phyloP scores from a whole-genome alignment of 2,797 vertebrate genomes.

The Masticophis lateralis region DNA sequence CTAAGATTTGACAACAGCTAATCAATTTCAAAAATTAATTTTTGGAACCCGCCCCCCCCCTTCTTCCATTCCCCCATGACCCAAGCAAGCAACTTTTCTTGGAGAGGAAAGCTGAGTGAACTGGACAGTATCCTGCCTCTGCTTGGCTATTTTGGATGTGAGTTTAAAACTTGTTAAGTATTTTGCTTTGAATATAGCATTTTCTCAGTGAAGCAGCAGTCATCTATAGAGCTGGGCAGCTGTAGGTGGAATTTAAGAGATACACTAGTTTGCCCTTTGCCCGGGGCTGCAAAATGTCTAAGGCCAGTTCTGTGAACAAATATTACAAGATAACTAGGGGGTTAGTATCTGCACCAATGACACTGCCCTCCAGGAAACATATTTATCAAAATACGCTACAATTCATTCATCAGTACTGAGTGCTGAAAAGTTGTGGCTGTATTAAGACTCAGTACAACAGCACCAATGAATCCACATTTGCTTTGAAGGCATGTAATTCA shows the following conservation, averaged over 20 bases:
- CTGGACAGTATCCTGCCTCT: not conserved
- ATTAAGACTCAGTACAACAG: constrained; percentile 54
- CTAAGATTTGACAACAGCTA: not conserved
- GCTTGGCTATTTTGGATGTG: not conserved
- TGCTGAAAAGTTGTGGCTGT: constrained; percentile 33
- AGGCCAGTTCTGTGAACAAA: constrained; percentile 27
- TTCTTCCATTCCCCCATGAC: not conserved
- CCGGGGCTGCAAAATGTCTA: not conserved
- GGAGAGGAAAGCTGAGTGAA: not conserved
- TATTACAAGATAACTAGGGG: constrained; percentile 47
- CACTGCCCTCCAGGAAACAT: constrained; percentile 47
- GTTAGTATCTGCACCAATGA: constrained; percentile 21
- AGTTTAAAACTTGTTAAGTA: not conserved
- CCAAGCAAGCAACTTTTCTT: not conserved
- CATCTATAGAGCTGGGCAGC: not conserved
- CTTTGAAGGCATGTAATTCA: constrained; percentile 60
- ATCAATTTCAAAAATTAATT: not conserved
- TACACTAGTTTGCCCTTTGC: not conserved
- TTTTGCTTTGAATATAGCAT: not conserved
- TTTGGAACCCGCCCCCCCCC: not conserved
- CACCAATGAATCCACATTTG: constrained; percentile 49
- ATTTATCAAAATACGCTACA: constrained; percentile 60
- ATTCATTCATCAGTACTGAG: constrained; percentile 54
- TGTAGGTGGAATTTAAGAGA: not conserved
- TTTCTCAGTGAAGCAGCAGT: not conserved